Percentiles rank a stretch among this genome's conserved stretches.
phyloP scores from a whole-genome alignment of 1,140 invertebrate genomes.

The Megalopta genalis region DNA sequence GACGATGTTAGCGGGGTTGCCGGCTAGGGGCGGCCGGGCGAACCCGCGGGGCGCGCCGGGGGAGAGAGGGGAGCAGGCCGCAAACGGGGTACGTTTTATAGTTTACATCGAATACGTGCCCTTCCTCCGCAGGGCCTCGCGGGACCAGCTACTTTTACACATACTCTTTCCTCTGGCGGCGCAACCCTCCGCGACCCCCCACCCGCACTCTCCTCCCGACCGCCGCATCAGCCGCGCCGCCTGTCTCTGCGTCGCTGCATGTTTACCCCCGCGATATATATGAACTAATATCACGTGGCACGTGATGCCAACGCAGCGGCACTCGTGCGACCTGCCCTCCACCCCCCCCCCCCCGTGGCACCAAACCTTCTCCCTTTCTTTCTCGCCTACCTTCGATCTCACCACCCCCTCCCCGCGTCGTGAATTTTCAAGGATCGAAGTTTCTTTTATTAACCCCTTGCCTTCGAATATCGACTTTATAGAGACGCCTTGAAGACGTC shows the following conservation, averaged over 20 bases:
- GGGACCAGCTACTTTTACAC: slow-evolving; percentile 50
- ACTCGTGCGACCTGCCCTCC: slow-evolving; percentile 39
- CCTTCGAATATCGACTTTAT: too few relatives aligned
- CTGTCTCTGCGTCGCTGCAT: slow-evolving; percentile 53
- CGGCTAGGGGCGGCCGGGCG: too few relatives aligned
- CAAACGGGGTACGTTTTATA: slow-evolving; percentile 60
- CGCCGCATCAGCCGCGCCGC: background rate
- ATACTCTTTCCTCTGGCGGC: slow-evolving; percentile 1
- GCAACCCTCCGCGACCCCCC: too few relatives aligned
- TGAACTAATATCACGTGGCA: slow-evolving; percentile 66
- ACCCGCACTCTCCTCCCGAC: background rate
- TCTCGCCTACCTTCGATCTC: background rate
- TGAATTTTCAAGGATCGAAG: slow-evolving; percentile 28
- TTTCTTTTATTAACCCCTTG: too few relatives aligned
- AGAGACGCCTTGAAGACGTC: too few relatives aligned
- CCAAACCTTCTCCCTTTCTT: background rate
- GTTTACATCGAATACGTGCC: slow-evolving; percentile 74
- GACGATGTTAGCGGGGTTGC: too few relatives aligned
- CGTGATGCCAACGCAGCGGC: slow-evolving; percentile 52
- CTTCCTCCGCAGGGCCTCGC: slow-evolving; percentile 44
- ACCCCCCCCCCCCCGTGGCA: too few relatives aligned
- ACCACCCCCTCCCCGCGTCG: background rate
- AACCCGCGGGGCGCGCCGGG: too few relatives aligned
- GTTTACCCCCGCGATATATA: slow-evolving; percentile 66
- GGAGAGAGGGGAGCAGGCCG: too few relatives aligned